A percentile compares a stretch with the other conserved stretches of the same genome.
Evolutionary conservation across 2,113 vertebrate species (phyloP).

Genomic region (Onychostruthus taczanowskii): DNA sequence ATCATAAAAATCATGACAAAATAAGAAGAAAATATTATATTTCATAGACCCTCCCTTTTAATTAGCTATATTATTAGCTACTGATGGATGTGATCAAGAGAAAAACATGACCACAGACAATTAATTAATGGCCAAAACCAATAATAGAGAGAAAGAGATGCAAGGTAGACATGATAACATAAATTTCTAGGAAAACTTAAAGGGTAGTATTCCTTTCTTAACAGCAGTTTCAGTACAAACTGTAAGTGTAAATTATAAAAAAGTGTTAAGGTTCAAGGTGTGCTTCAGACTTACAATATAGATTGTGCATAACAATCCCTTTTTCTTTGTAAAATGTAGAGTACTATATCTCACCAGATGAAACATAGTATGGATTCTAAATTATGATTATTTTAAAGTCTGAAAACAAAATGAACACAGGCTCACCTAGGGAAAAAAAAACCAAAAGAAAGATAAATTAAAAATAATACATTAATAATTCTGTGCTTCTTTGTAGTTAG

Average conservation of each 20-base stretch:
- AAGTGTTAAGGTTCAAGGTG: not conserved
- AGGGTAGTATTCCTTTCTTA: not conserved
- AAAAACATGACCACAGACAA: not conserved
- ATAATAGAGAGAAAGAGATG: not conserved
- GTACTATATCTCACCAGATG: not conserved
- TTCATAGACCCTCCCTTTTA: not conserved
- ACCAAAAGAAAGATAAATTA: not conserved
- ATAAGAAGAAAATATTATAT: not conserved
- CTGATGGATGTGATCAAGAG: not conserved
- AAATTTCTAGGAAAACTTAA: not conserved
- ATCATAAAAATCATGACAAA: not conserved
- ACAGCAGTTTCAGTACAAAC: not conserved
- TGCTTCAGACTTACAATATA: not conserved
- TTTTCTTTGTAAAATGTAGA: not conserved
- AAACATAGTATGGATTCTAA: not conserved
- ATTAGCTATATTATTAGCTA: not conserved
- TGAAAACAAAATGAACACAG: not conserved
- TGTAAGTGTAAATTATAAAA: not conserved
- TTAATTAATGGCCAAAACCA: not conserved
- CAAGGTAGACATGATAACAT: not conserved
- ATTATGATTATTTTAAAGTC: not conserved
- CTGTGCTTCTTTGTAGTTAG: not conserved
- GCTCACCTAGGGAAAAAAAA: not conserved
- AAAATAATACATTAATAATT: not conserved
- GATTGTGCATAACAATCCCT: not conserved